Percentiles rank a stretch among this genome's conserved stretches.
Conservation (phyloP, 2,113 vertebrate species). For the Trichechus manatus region DNA sequence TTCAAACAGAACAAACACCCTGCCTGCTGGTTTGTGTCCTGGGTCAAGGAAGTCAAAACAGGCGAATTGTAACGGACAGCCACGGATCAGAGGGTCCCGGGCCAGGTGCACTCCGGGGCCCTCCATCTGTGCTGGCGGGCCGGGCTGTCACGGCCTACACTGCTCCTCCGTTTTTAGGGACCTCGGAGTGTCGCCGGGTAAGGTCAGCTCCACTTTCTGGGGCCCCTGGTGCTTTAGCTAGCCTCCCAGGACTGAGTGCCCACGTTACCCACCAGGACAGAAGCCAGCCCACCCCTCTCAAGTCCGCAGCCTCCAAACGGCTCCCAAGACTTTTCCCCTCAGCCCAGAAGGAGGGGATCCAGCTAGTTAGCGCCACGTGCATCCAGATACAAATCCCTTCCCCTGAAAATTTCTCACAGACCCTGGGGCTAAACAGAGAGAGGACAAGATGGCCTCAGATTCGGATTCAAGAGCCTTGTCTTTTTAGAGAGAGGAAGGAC, state of each 20-base stretch:
- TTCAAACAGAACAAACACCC: not conserved
- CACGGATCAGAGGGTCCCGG: too few relatives aligned
- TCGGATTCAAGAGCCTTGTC: not conserved
- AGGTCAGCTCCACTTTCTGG: not conserved
- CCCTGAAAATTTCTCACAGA: not conserved
- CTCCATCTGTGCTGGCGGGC: not conserved
- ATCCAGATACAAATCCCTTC: not conserved
- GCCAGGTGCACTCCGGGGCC: too few relatives aligned
- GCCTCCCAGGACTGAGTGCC: not conserved
- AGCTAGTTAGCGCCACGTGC: not conserved
- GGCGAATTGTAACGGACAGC: not conserved
- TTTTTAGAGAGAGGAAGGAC: not conserved
- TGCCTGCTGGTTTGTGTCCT: not conserved
- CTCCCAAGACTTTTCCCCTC: not conserved
- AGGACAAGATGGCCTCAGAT: not conserved
- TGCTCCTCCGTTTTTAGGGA: not conserved
- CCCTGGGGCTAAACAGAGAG: not conserved
- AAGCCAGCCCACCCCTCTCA: not conserved
- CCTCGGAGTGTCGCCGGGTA: not conserved
- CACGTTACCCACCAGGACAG: too few relatives aligned
- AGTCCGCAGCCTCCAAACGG: not conserved
- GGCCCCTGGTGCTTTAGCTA: not conserved
- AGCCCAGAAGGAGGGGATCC: not conserved
- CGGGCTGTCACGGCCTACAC: too few relatives aligned
- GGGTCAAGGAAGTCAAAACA: not conserved